Evolutionary conservation across 2,113 vertebrate genomes (phyloP).

Genomic region (Vulpes vulpes): DNA sequence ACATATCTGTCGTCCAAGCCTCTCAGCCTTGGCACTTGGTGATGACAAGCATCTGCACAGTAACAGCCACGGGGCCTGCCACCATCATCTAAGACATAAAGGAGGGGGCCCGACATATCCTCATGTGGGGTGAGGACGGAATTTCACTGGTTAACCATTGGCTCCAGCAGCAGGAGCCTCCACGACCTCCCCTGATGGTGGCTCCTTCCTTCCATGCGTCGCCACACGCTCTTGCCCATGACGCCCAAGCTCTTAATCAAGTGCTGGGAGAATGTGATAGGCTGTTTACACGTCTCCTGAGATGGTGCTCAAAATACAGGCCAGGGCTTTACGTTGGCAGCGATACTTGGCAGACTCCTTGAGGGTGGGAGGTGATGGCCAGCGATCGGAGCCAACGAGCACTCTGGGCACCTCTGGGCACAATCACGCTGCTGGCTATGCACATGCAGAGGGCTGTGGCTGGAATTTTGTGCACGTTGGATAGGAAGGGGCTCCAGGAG

Average conservation of each 20-base stretch:
- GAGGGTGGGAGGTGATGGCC: not conserved
- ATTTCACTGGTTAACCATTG: accelerated
- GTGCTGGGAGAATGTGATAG: accelerated
- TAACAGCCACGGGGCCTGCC: accelerated
- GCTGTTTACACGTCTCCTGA: not conserved
- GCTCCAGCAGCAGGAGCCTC: accelerated
- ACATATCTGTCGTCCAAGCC: too few species aligned
- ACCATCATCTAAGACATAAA: accelerated
- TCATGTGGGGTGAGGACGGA: not conserved
- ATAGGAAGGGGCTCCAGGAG: not conserved
- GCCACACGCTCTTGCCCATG: accelerated
- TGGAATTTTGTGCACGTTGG: accelerated
- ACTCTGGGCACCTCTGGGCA: too few species aligned
- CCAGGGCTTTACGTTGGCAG: too few species aligned
- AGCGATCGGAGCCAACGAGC: accelerated
- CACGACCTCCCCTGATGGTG: accelerated
- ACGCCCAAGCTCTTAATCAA: accelerated
- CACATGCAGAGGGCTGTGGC: accelerated
- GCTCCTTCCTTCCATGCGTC: accelerated
- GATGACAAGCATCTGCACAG: not conserved
- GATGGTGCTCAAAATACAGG: not conserved
- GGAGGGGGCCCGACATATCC: not conserved
- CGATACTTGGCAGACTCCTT: not conserved
- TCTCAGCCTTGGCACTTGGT: not conserved
- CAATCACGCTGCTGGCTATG: too few species aligned